Evolutionary conservation across 2,888 invertebrate genomes (phyloP), one percentile per base, ranked within the genome.

Genomic region (Pollenia angustigena): DNA sequence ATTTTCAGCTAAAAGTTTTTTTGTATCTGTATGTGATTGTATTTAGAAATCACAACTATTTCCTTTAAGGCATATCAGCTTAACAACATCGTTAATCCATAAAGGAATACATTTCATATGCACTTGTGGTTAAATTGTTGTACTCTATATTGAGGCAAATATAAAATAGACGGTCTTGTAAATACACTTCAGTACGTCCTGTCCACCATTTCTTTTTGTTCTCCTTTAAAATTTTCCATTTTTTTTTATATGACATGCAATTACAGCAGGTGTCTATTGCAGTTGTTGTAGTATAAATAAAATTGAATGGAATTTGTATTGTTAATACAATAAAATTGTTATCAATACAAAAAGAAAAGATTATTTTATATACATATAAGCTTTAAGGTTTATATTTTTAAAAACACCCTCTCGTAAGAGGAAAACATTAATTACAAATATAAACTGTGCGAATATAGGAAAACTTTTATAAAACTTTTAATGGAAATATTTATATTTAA

Each of bases 191-290:
- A 8, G 18, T 44, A 71, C 8, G 11, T 69, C 8, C 11, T 68
- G 78, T 14, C 50, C 50, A 32, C 23, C 44, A 11, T n/a, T 23
- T 23, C 46, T 44, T 52, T 42, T 64, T 44, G 32, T 12, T 52
- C 14, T 40, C 6, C 1, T 60, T 60, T 12, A 40, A n/a, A 32
- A 32, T 44, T 54, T 16, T 44, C n/a, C n/a, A 42, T 7, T 66
- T 76, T 56, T 46, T n/a, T 56, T 46, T 14, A 48, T 18, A 54
- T 71, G 80, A 83, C 87, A 84, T 81, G 83, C 81, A 87, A 87
- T 87, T 87, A 87, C 56, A 72, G 72, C 46, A 78, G 66, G 81
- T 87, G 87, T 84, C 87, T 81, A 60, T 84, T 81, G 76, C 83
- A 87, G 16, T 66, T 76, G 60, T 78, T 52, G 11, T 10, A 66